Percentiles rank a stretch among this genome's conserved stretches.
These are phyloP conservation scores for Xenopus laevis DNA, from an alignment of 2,113 vertebrate species.

Conservation along the genomic window DNA sequence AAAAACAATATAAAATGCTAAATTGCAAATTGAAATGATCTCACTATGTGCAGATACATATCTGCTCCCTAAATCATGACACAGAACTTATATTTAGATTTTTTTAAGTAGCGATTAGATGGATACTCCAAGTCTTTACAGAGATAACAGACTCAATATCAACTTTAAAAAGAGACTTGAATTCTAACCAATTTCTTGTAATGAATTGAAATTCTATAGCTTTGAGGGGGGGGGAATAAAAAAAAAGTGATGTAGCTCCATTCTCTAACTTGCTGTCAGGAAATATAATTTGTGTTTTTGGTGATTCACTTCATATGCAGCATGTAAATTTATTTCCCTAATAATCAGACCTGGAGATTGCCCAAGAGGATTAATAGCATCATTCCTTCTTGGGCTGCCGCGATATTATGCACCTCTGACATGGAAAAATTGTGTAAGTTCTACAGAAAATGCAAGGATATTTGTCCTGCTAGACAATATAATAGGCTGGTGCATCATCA, in stretches of 20 bases:
- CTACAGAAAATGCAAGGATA: conserved; percentile 98
- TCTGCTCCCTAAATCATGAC: conserved; percentile 79
- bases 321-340: conserved; percentile 99
- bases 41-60: conserved; percentile 75
- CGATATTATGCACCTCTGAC: conserved; percentile 98
- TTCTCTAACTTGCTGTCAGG: conserved; percentile 97
- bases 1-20: conserved; percentile 57
- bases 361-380: conserved; percentile 99
- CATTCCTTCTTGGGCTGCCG: conserved; percentile 85
- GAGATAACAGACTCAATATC: conserved; percentile 89
- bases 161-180: conserved; percentile 87
- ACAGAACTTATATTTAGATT: conserved; percentile 80
- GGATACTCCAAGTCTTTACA: conserved; percentile 72
- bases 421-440: conserved; percentile 99
- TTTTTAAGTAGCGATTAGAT: conserved; percentile 85
- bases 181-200: conserved; percentile 86
- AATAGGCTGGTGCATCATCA: conserved; percentile 99
- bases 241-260: conserved; percentile 78
- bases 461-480: conserved; percentile 99
- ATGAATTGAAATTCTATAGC: conserved; percentile 91
- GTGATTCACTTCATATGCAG: conserved; percentile 99
- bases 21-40: conserved; percentile 80
- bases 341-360: conserved; percentile 98
- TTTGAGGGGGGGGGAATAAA: conserved; percentile 65
- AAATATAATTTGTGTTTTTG: conserved; percentile 98